Percentiles rank a stretch among this genome's conserved stretches.
These are phyloP conservation scores for Dromococcyx pavoninus DNA, from an alignment of 2,797 vertebrate species.

Conservation along the genomic window DNA sequence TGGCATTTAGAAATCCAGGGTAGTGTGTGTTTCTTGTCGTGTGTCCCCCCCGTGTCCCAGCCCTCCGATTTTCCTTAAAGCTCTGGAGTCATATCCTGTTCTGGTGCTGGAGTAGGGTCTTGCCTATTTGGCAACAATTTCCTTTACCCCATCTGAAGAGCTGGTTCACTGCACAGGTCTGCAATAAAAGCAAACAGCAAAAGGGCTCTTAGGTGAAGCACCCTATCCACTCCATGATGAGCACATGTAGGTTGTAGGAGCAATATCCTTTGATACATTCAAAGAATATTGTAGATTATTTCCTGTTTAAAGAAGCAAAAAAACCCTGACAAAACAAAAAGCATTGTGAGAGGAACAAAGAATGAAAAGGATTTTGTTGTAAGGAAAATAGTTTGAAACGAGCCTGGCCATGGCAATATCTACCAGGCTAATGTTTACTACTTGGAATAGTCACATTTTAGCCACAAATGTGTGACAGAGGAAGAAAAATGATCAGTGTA, in stretches of 20 bases:
- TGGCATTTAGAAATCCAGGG: not conserved
- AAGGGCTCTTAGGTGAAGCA: not conserved
- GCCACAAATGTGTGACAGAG: not conserved
- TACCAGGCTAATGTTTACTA: not conserved
- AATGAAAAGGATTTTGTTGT: not conserved
- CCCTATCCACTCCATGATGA: not conserved
- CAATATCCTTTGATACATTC: not conserved
- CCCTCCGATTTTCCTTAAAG: not conserved
- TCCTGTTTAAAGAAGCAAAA: not conserved
- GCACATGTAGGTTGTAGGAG: not conserved
- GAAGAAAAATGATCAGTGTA: not conserved
- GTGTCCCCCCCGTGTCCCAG: no score
- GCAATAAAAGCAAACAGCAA: not conserved
- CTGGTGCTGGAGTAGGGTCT: not conserved
- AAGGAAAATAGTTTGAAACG: not conserved
- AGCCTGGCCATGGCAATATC: not conserved
- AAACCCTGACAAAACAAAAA: no score
- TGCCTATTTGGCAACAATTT: not conserved
- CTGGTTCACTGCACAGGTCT: not conserved
- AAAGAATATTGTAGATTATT: not conserved
- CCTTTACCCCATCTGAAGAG: not conserved
- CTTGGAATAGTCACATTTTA: not conserved
- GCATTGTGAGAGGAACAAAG: not conserved
- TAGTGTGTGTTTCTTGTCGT: not conserved
- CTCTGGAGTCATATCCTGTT: not conserved